These are phyloP conservation scores for Malthinus seriepunctatus DNA, from an alignment of 2,888 invertebrate species.

Conservation along the genomic window DNA sequence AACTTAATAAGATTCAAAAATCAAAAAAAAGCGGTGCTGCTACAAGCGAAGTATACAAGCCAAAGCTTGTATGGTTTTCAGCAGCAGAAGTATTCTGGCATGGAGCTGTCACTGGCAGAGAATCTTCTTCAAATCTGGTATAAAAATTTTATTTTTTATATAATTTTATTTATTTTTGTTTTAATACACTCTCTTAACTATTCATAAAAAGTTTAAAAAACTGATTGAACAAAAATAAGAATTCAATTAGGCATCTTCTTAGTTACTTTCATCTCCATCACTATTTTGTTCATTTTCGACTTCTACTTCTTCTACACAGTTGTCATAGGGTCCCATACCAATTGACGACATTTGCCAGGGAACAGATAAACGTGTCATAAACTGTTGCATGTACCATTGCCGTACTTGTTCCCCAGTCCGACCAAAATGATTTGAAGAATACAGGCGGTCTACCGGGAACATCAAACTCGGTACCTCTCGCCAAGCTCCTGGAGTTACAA, in stretches of 20 bases:
- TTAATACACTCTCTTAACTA: too few species aligned
- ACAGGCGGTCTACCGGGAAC: not conserved
- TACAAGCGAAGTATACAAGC: not conserved
- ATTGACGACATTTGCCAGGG: not conserved
- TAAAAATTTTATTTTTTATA: too few species aligned
- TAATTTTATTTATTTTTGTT: too few species aligned
- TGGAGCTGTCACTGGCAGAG: not conserved
- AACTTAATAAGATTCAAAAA: not conserved
- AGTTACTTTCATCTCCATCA: not conserved
- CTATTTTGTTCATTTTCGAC: not conserved
- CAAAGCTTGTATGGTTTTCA: constrained; percentile 1
- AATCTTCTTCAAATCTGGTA: constrained; percentile 4
- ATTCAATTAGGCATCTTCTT: not conserved
- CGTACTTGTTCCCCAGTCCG: not conserved
- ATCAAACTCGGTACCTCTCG: not conserved
- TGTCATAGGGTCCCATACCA: not conserved
- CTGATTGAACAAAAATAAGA: too few species aligned
- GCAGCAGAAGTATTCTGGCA: not conserved
- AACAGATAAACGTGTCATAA: not conserved
- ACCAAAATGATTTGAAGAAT: not conserved
- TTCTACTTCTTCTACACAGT: too few species aligned
- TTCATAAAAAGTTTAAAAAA: too few species aligned
- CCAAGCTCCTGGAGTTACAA: not conserved
- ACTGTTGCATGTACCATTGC: not conserved
- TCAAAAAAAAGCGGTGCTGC: not conserved